Percentiles rank a stretch among this genome's conserved stretches.
These are phyloP conservation scores for Gymnodraco acuticeps DNA, from an alignment of 2,797 vertebrate genomes.

Conservation along the genomic window DNA sequence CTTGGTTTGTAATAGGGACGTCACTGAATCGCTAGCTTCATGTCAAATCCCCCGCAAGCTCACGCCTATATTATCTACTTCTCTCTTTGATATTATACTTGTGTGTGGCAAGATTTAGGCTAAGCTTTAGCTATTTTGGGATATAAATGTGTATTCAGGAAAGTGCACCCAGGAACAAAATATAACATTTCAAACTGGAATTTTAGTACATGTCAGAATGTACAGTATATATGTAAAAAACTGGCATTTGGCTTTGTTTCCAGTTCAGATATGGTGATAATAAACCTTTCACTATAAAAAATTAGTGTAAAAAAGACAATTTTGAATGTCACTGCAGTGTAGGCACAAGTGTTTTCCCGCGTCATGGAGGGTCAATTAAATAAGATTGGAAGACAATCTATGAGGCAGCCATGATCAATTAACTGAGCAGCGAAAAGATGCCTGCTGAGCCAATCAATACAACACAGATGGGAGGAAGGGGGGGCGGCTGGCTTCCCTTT, in stretches of 20 bases:
- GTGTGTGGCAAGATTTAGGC: slow-evolving; percentile 57
- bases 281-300: slow-evolving; percentile 68
- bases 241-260: slow-evolving; percentile 58
- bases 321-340: slow-evolving; percentile 44
- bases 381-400: slow-evolving; percentile 51
- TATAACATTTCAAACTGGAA: slow-evolving; percentile 18
- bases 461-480: slow-evolving; percentile 29
- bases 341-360: slow-evolving; percentile 49
- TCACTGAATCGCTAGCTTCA: slow-evolving; percentile 70
- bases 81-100: slow-evolving; percentile 66
- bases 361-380: slow-evolving; percentile 68
- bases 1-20: slow-evolving; percentile 77
- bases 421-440: slow-evolving; percentile 48
- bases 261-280: slow-evolving; percentile 33
- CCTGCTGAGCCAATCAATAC: slow-evolving; percentile 62
- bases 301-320: slow-evolving; percentile 65
- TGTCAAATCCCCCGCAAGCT: slow-evolving; percentile 75
- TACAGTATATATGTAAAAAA: slow-evolving; percentile 18
- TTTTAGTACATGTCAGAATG: slow-evolving; percentile 5
- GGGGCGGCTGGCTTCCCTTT: neutral
- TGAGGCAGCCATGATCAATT: slow-evolving; percentile 73
- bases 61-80: slow-evolving; percentile 66
- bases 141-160: slow-evolving; percentile 9
- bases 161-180: slow-evolving; percentile 31
- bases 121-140: slow-evolving; percentile 64